Base-by-base conservation (phyloP, 2,888 invertebrate species). In the Parochlus steinenii region DNA sequence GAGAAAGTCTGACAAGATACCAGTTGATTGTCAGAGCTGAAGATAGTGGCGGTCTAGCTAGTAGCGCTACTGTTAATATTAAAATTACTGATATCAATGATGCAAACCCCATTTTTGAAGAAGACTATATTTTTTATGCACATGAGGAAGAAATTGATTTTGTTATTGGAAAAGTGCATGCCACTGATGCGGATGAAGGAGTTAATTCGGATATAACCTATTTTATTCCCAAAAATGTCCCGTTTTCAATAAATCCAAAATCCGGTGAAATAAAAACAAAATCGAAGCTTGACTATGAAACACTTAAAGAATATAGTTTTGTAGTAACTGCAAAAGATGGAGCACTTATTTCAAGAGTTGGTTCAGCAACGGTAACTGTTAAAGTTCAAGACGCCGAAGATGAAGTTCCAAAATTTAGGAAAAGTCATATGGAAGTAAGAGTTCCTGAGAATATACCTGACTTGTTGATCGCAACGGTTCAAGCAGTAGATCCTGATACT, bases 1-100 rank as follows among this genome's bases (percentile, higher is more conserved):
- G 89, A 44, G 89, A 90, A 62, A 83, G 83, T 47, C 62, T 87
- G 10, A 85, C 83, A 3, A 66, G 82, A 47, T 89, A 89, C 54
- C 81, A 83, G 53, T 54, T 89, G 66, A 81, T 83, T 49, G 71
- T 90, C 33, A 77, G 72, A 61, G 87, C 87, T 0, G 85, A 85
- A 56, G 89, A 89, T 51, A 74, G 77, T 16, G 86, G 85, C 3
- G 81, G 78, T 26, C 56, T 87, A 23, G 72, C 77, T 1, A 81
- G 77, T 46, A 82, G 79, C 2, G 78, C 85, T 0, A 82, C 81
- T 0, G 80, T 89, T 0, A 85, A 86, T 48, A 80, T 90, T 37
- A 79, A 78, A 51, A 82, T 90, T 3, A 83, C 85, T 0, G 90
- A 90, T 47, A 83, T 87, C 41, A 89, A 89, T 51, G 89, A 90